Base-by-base conservation (phyloP, 2,113 vertebrate species). In the Turnix velox region DNA sequence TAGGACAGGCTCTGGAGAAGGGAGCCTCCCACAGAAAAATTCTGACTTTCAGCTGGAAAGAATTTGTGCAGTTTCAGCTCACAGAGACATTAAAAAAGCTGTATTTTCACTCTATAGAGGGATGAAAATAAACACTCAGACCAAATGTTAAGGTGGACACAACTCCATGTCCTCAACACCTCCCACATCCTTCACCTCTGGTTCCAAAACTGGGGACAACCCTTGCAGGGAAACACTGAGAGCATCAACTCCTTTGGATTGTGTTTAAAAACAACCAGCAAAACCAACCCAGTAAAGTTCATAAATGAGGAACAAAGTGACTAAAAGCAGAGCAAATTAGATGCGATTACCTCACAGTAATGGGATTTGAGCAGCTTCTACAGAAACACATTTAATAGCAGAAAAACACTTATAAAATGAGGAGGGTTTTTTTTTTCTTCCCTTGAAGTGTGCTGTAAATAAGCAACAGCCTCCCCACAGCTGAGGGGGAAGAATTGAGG, bases 381-480 rank as follows among this genome's bases (percentile, higher is more conserved):
- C 42, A 88, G 24, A 14, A 91, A 87, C 4, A 2, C 59, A 82
- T 46, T 42, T 51, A 89, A 87, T 33, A 67, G 33, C 13, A 67
- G 37, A 72, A 28, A 76, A 90, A 14, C 25, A 14, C 85, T 94
- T 94, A 94, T 92, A 94, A 92, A 72, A 75, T 18, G 35, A 63
- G 62, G 39, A 20, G 12, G 7, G 63, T 54, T 52, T 18, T 17
- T 51, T 68, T 59, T 23, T 52, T 31, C 8, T 42, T 48, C 9
- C 35, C 27, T 75, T 88, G 65, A 92, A 95, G 59, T 59, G 8
- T 71, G 49, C 23, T 92, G 55, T 90, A 96, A 97, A 92, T 85
- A 97, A 94, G 33, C 24, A 88, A 58, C 49, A 84, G 28, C 62
- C 91, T 88, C 92, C 77, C 37, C 58, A 76, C 73, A 94, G 83